Evolutionary conservation across 2,797 vertebrate genomes (phyloP), one percentile per base, ranked within the genome.

Genomic region (Chaunax sp.): DNA sequence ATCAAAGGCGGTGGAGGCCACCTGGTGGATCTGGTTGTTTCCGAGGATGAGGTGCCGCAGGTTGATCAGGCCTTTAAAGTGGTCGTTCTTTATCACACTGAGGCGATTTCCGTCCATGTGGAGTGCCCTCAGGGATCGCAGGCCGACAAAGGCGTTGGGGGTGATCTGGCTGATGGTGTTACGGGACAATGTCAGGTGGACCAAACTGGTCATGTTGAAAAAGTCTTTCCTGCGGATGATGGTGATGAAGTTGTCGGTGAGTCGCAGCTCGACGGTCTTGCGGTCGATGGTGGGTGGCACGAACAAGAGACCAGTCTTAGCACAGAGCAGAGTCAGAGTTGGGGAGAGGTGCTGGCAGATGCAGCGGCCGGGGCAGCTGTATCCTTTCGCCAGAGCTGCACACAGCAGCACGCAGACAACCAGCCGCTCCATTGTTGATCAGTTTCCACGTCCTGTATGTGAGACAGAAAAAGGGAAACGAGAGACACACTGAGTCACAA

Each of bases 161-260:
- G 94, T 92, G 64, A 99, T 92, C 83, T 97, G 96, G 80, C 96
- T 97, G 57, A 99, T 95, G 63, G 97, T 98, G 86, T 99, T 99
- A 1, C 97, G 94, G 2, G 97, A 98, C 37, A 99, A 87, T 1
- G 97, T 98, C 64, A 99, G 95, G 87, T 98, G 97, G 25, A 99
- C 97, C 86, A 99, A 82, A 80, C 95, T 98, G 51, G 95, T 98
- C 97, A 99, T 99, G 93, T 99, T 98, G 87, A 95, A 91, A 70
- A 99, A 98, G 91, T 99, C 97, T 46, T 95, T 92, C 55, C 92
- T 93, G 9, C 96, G 95, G 25, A 99, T 94, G 8, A 96, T 87
- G 0, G 97, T 97, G 78, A 98, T 98, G 90, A 99, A 98, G 88
- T 99, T 98, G 91, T 98, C 97, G 0, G 97, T 97, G 67, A 99